These are phyloP conservation scores for Phodopus roborovskii DNA, from an alignment of 2,113 vertebrate genomes.

Conservation along the genomic window DNA sequence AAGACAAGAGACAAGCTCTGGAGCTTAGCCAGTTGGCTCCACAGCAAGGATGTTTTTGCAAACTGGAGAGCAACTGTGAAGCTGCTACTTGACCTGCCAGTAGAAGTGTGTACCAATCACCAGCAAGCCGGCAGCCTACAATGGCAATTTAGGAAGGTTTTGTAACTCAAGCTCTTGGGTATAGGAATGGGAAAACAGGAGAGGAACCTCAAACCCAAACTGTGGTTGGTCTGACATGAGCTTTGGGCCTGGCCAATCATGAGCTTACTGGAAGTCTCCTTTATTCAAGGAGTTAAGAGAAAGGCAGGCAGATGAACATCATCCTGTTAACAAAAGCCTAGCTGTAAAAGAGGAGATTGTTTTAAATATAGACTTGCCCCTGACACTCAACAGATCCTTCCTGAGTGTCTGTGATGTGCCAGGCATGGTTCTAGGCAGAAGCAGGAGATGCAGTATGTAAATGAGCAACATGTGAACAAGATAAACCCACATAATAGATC, in stretches of 20 bases:
- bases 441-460: conserved; percentile 29
- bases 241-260: neutral
- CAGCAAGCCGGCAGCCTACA: neutral
- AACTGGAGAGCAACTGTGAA: neutral
- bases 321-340: conserved; percentile 52
- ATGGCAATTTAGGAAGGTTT: neutral
- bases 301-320: neutral
- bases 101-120: neutral
- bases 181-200: neutral
- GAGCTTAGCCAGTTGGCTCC: conserved; percentile 12
- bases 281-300: neutral
- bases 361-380: conserved; percentile 49
- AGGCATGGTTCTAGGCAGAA: conserved; percentile 54
- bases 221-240: neutral
- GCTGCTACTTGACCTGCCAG: neutral
- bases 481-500: conserved; percentile 14
- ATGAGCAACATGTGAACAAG: neutral
- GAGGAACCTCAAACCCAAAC: neutral
- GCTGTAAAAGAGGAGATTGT: neutral
- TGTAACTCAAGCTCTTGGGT: neutral
- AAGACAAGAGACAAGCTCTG: conserved; percentile 46
- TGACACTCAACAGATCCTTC: conserved; percentile 35
- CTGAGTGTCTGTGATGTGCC: conserved; percentile 31
- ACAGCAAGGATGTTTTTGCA: neutral
- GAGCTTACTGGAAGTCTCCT: neutral